Evolutionary conservation across 2,113 vertebrate genomes (phyloP), one percentile per base, ranked within the genome.

Genomic region (Pelodiscus sinensis): DNA sequence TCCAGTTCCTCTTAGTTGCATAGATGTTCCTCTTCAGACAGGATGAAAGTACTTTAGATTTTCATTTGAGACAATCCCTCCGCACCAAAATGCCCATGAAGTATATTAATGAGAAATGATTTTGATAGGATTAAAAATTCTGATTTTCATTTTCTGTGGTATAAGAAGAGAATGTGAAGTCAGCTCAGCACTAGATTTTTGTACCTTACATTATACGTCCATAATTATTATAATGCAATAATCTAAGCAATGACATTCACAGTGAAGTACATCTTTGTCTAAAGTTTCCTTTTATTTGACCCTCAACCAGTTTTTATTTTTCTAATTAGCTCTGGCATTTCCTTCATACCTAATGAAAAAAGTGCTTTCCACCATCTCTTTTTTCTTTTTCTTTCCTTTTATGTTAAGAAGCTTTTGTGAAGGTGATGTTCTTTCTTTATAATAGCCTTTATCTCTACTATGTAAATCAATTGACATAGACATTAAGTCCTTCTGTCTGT

Each of bases 251-350:
- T 31, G 87, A 31, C 82, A 62, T 9, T 18, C 73, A 50, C 90
- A 87, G 86, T 90, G 51, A 83, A 85, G 90, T 5, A 14, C 73
- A 93, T 81, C 87, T 96, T 89, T 93, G 88, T 58, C 93, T 88
- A 0, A 2, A 91, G 80, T 81, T 44, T 5, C 9, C 44, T 75
- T 75, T 38, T 75, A 50, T 14, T 50, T 50, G 21, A 50, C 5
- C 6, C 38, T 25, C 21, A 44, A 75, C 35, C 35, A 24, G 71
- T 24, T 75, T 75, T 44, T 21, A 44, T 65, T 90, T 50, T 52
- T 84, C 58, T 38, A n/a, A 71, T 44, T 71, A 31, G 27, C 57
- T 12, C 24, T 31, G 19, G 38, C 82, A 87, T 0, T 0, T 60
- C 22, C 51, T 38, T 35, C 12, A 1, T n/a, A 90, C n/a, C 1